Base-by-base conservation (phyloP, 2,888 invertebrate species). In the Apeira syringaria region DNA sequence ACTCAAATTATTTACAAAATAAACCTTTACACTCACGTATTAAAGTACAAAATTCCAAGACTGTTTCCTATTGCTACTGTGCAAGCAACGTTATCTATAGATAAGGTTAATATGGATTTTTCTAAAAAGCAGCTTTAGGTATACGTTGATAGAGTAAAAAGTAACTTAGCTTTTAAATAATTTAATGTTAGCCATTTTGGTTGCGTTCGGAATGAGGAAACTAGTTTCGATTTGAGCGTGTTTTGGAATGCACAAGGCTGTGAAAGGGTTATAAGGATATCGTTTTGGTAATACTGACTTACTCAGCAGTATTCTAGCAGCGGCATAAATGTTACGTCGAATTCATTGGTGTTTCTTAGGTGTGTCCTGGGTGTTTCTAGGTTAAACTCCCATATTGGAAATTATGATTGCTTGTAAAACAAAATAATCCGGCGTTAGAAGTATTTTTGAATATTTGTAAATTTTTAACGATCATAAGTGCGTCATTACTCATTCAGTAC, bases 191-290 rank as follows among this genome's bases (percentile, higher is more conserved):
- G 29, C 22, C 41, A 42, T 34, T 38, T 44, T 37, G 34, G 22
- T 38, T 39, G 47, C 40, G 44, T 37, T 30, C 41, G 46, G 56
- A 56, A 65, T 56, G 53, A 55, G 59, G 54, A 55, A 64, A 59
- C 52, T 50, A 50, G 33, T 47, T 46, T 46, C 39, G 31, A 40
- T 38, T 49, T 41, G 37, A 39, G 26, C 22, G 7, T 28, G 27
- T 37, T 50, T 40, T 20, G 41, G 43, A 48, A 53, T 50, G 46
- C 17, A 29, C 32, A 30, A 42, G 50, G 9, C 42, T 43, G 48
- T 38, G 12, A 45, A 48, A 48, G 30, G 47, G 46, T 48, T 41
- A 12, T 20, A 15, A 32, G 41, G 27, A 32, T 50, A 35, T 39
- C 25, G 11, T 33, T 37, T 38, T 41, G 12, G 25, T n/a, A n/a